Base-by-base conservation (phyloP, 2,888 invertebrate species). In the Ariolimax columbianus region DNA sequence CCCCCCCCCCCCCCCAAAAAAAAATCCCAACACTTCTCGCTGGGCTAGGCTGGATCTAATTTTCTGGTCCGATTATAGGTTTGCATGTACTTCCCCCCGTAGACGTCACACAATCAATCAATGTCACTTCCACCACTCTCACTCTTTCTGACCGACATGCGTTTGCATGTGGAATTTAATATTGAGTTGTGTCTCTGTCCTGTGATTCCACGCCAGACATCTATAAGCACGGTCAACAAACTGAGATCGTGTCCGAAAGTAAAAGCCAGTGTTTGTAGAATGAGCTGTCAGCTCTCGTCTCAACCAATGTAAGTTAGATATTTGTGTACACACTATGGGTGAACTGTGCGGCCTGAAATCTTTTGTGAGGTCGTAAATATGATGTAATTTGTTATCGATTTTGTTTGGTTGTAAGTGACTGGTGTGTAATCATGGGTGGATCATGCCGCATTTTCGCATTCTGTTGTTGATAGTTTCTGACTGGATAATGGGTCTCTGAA, bases 111-210 rank as follows among this genome's bases (percentile, higher is more conserved):
- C 51, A 26, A 77, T 30, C 77, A 77, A 77, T 77, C 77, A 77
- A 77, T 77, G 77, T 14, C 11, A 55, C 77, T 33, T 6, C 77
- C 33, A 26, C 33, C 55, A 33, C 40, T n/a, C 38, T 59, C 63
- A 0, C 63, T 63, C 78, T 38, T 47, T 78, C 78, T 38, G 0
- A 26, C 38, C n/a, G 26, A 63, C 40, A 63, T 78, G 78, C 78
- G 59, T 40, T 78, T 63, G 59, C 63, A 63, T 78, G 38, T 59
- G 78, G 59, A 78, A 63, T 63, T 59, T 59, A 78, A 63, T 59
- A 78, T 38, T 63, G 47, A 63, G 63, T 59, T n/a, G 14, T 40
- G 36, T 36, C 59, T 66, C 68, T 36, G 43, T n/a, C 59, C 40
- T 38, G 19, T 38, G 33, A 75, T n/a, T 75, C 59, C 59, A 40